Base-by-base conservation (phyloP, 2,888 invertebrate genomes). In the Agrochola macilenta region DNA sequence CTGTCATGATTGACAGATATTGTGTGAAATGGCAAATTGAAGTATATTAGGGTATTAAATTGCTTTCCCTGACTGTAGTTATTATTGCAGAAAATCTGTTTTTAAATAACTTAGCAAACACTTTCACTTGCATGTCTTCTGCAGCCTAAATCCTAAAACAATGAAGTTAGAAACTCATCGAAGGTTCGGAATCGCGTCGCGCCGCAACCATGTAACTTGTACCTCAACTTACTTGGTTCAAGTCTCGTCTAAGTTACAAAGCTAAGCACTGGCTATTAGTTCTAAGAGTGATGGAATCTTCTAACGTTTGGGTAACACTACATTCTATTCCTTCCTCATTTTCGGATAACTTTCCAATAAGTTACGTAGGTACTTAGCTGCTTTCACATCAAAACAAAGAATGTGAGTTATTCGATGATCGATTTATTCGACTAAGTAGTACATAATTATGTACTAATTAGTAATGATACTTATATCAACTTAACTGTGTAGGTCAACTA, bases 141-240 rank as follows among this genome's bases (percentile, higher is more conserved):
- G 20, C 14, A 30, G 66, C 35, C 26, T 54, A 39, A 69, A 69
- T 39, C 26, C 43, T 8, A 71, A 60, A 58, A 61, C 57, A 84
- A 84, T 84, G 52, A 58, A 79, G 74, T 80, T 80, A 63, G 17
- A 17, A 80, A 70, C 80, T 70, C 69, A 80, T 80, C 58, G 39
- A 35, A 30, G 58, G 11, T 17, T 20, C 52, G 46, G 12, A 30
- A 57, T 70, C 39, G 52, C 35, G 66, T 26, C 43, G n/a, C 43
- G 30, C 79, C 83, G 54, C 79, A 83, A 5, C 69, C 43, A 52
- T 39, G 66, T 30, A 46, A 68, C 66, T 70, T 66, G 58, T 46
- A 12, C 35, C 52, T n/a, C 30, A 71, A 71, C 68, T 76, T 69
- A 52, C 35, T 76, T 17, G 46, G 49, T 65, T n/a, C n/a, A 52